Evolutionary conservation across 1,140 invertebrate species (phyloP).

Genomic region (Rhopalosiphum maidis): DNA sequence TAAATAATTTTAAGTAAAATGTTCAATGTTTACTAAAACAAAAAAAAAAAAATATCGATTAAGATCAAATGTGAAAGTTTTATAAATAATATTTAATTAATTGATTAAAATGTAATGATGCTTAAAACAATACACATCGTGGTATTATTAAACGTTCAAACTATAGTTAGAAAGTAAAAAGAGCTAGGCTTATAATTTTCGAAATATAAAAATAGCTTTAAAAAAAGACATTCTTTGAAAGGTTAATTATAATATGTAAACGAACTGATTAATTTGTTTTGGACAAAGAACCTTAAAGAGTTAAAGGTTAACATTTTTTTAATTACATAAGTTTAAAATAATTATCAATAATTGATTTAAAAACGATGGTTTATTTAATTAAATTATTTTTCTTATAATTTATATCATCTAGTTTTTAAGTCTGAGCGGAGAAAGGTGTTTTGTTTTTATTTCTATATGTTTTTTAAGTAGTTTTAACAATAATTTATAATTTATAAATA

Average conservation of each 20-base stretch:
- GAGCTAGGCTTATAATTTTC: not conserved
- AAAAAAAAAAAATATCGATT: not conserved
- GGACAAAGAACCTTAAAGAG: not conserved
- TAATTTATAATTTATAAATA: no score
- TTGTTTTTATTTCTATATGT: not conserved
- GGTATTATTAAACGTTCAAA: not conserved
- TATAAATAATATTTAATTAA: constrained; percentile 5
- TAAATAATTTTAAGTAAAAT: not conserved
- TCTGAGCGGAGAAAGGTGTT: not conserved
- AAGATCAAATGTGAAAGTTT: constrained; percentile 8
- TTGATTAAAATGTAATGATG: not conserved
- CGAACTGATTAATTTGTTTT: not conserved
- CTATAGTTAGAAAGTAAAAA: not conserved
- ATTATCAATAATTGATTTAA: not conserved
- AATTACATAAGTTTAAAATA: not conserved
- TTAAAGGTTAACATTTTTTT: not conserved
- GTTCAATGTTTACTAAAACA: not conserved
- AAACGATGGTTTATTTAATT: not conserved
- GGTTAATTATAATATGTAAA: not conserved
- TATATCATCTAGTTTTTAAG: not conserved
- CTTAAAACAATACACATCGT: not conserved
- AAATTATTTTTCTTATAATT: not conserved
- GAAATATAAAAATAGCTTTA: not conserved
- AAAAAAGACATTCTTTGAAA: not conserved
- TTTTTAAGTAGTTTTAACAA: not conserved